A percentile compares a stretch with the other conserved stretches of the same genome.
phyloP scores from a whole-genome alignment of 2,113 vertebrate species.

The Pelvicachromis taeniatus region DNA sequence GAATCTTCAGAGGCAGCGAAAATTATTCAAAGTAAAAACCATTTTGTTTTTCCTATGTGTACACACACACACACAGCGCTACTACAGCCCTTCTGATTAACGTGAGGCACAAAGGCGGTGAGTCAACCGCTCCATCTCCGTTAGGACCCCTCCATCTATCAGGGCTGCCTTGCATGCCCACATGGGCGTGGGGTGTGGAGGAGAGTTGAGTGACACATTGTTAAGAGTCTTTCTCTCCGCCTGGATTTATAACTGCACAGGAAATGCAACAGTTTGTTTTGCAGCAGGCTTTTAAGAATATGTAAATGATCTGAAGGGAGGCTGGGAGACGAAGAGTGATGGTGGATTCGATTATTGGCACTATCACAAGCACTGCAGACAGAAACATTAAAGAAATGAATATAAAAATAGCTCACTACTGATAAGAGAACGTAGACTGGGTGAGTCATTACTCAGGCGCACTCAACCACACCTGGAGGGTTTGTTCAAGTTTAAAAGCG shows the following conservation, averaged over 20 bases:
- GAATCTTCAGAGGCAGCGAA: neutral
- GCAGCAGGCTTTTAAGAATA: conserved; percentile 56
- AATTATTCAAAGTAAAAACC: neutral
- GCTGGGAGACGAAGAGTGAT: conserved; percentile 17
- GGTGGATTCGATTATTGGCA: conserved; percentile 20
- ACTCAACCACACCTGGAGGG: neutral
- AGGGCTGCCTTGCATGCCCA: conserved; percentile 44
- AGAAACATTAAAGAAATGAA: conserved; percentile 27
- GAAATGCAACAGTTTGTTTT: conserved; percentile 51
- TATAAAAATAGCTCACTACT: conserved; percentile 14
- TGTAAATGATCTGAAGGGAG: conserved; percentile 41
- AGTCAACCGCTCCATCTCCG: conserved; percentile 52
- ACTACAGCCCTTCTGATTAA: conserved; percentile 37
- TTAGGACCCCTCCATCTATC: conserved; percentile 54
- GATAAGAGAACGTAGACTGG: neutral
- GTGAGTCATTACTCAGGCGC: conserved; percentile 1
- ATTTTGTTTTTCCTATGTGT: neutral
- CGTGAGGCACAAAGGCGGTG: conserved; percentile 43
- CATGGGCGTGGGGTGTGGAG: neutral
- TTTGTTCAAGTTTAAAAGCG: conserved; percentile 9
- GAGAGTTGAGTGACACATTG: conserved; percentile 27
- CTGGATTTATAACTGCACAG: conserved; percentile 49
- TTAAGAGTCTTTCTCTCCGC: conserved; percentile 41
- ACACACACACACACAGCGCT: neutral
- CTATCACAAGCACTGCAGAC: neutral